phyloP scores from a whole-genome alignment of 2,888 invertebrate species.

The Buathra laborator region DNA sequence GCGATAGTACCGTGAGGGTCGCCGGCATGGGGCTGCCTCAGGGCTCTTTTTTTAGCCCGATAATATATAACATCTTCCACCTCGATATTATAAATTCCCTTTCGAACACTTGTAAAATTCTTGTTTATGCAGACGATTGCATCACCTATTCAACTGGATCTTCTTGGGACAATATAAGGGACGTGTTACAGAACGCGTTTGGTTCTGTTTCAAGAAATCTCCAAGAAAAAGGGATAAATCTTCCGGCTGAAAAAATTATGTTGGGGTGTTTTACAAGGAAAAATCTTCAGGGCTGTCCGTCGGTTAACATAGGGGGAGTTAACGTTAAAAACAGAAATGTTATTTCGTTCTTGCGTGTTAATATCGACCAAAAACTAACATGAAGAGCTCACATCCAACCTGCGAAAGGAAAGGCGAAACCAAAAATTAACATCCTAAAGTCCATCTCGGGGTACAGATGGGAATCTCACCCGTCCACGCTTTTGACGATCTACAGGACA shows the following conservation, averaged over 20 bases:
- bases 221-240: neutral
- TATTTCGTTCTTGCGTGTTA: neutral
- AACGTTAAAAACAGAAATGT: neutral
- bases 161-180: neutral
- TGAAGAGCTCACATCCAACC: neutral
- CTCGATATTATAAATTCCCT: neutral
- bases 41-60: neutral
- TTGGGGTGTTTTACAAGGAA: neutral
- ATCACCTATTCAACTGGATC: neutral
- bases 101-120: neutral
- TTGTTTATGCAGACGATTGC: conserved; percentile 7
- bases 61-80: neutral
- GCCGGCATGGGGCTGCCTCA: neutral
- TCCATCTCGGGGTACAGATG: neutral
- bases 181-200: neutral
- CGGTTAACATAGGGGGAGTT: too few relatives aligned
- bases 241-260: neutral
- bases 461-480: neutral
- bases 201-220: too few relatives aligned
- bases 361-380: neutral
- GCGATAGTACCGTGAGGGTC: too few relatives aligned
- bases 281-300: neutral
- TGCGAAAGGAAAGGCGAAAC: too few relatives aligned
- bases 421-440: neutral
- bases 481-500: neutral